Conservation (phyloP, 2,797 vertebrate species). For the Acridotheres tristis region DNA sequence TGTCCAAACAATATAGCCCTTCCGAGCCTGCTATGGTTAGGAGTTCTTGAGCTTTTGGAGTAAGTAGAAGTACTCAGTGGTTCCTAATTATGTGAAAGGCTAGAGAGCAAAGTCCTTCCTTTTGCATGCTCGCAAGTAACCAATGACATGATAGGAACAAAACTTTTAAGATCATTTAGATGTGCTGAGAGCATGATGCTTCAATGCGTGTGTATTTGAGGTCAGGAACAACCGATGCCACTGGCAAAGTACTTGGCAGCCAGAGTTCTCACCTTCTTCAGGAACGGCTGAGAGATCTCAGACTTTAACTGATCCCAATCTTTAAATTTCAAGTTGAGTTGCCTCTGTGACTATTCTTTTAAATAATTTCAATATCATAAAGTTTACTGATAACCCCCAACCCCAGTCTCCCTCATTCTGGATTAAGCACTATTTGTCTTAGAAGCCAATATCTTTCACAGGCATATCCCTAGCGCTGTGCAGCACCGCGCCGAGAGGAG, state of each 20-base stretch:
- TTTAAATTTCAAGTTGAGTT: not conserved
- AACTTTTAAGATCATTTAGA: not conserved
- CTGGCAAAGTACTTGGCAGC: not conserved
- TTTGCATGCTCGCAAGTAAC: not conserved
- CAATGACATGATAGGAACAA: not conserved
- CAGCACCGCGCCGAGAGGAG: not conserved
- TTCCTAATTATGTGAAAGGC: not conserved
- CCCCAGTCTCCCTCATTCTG: accelerated
- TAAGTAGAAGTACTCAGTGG: not conserved
- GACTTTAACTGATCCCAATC: accelerated
- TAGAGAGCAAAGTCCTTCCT: not conserved
- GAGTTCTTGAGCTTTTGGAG: not conserved
- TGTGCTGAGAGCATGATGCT: not conserved
- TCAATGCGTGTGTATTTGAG: not conserved
- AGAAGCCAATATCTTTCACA: not conserved
- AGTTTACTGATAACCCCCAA: not conserved
- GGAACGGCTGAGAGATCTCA: not conserved
- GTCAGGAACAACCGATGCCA: not conserved
- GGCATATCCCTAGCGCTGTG: not conserved
- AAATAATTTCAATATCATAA: not conserved
- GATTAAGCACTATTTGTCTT: not conserved
- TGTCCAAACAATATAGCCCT: not conserved
- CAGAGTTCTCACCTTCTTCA: not conserved
- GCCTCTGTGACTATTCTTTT: not conserved
- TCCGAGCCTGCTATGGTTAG: not conserved